These are phyloP conservation scores for Hetaerina titia DNA, from an alignment of 2,888 invertebrate genomes.

Conservation along the genomic window DNA sequence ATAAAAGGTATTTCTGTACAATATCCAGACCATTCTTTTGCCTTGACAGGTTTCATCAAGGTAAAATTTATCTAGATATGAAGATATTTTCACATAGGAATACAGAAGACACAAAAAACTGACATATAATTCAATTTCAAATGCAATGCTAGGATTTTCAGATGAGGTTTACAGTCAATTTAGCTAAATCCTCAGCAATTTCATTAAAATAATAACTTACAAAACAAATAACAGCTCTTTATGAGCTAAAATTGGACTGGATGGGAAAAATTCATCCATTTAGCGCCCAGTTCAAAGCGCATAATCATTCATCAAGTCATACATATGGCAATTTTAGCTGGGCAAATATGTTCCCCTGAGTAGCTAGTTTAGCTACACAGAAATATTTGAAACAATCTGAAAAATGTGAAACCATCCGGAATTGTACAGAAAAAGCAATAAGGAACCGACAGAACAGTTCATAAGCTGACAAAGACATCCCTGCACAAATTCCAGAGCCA, in stretches of 20 bases:
- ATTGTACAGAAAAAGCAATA: conserved; percentile 47
- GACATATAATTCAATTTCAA: conserved; percentile 49
- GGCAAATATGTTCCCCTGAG: conserved; percentile 39
- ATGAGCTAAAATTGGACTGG: conserved; percentile 43
- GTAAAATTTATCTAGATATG: neutral
- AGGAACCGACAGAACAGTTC: conserved; percentile 46
- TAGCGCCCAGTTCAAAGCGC: conserved; percentile 33
- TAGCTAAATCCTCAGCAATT: conserved; percentile 18
- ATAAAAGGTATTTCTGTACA: conserved; percentile 18
- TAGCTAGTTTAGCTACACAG: conserved; percentile 63
- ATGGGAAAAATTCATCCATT: conserved; percentile 59
- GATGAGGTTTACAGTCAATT: conserved; percentile 30
- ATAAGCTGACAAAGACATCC: conserved; percentile 63
- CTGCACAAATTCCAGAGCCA: conserved; percentile 57
- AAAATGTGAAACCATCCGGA: conserved; percentile 34
- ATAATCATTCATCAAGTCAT: conserved; percentile 55
- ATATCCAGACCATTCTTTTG: conserved; percentile 49
- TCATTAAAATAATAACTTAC: conserved; percentile 61
- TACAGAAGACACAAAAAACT: conserved; percentile 58
- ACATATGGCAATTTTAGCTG: conserved; percentile 44
- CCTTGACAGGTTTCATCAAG: conserved; percentile 40
- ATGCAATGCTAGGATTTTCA: conserved; percentile 33
- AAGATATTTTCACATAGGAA: neutral
- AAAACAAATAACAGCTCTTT: conserved; percentile 59
- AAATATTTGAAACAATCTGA: conserved; percentile 43